Evolutionary conservation across 2,888 invertebrate species (phyloP).

Genomic region (Brachylomia viminalis): DNA sequence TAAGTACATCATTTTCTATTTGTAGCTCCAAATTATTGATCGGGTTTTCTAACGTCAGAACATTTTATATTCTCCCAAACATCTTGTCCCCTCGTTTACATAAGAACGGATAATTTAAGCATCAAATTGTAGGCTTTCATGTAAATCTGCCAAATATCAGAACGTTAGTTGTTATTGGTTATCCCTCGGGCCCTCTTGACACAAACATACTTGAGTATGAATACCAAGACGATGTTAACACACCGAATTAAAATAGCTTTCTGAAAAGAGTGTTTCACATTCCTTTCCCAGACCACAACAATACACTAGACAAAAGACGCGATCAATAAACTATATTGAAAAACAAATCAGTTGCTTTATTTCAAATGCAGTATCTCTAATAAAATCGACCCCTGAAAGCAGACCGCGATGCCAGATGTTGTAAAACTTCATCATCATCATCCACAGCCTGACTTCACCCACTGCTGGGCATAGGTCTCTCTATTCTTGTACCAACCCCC

Average conservation of each 20-base stretch:
- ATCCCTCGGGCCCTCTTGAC: neutral
- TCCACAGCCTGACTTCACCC: no score
- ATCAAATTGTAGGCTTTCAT: conserved; percentile 26
- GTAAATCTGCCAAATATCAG: conserved; percentile 38
- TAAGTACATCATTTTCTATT: conserved; percentile 12
- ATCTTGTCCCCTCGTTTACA: conserved; percentile 52
- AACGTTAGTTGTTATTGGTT: conserved; percentile 22
- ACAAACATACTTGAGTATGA: conserved; percentile 1
- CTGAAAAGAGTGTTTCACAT: neutral
- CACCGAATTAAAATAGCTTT: neutral
- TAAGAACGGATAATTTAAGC: conserved; percentile 40
- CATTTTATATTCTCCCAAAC: conserved; percentile 26
- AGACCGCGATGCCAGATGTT: neutral
- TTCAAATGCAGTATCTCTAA: neutral
- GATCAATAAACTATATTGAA: neutral
- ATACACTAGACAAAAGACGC: neutral
- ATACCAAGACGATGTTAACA: neutral
- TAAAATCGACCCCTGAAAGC: neutral
- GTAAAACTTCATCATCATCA: neutral
- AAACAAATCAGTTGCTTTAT: neutral
- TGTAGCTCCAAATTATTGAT: conserved; percentile 16
- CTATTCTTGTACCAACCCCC: no score
- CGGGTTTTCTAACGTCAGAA: conserved; percentile 20
- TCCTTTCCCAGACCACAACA: neutral
- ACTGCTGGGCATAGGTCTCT: no score